These are phyloP conservation scores for Salvelinus namaycush DNA, from an alignment of 2,113 vertebrate genomes.

Conservation along the genomic window DNA sequence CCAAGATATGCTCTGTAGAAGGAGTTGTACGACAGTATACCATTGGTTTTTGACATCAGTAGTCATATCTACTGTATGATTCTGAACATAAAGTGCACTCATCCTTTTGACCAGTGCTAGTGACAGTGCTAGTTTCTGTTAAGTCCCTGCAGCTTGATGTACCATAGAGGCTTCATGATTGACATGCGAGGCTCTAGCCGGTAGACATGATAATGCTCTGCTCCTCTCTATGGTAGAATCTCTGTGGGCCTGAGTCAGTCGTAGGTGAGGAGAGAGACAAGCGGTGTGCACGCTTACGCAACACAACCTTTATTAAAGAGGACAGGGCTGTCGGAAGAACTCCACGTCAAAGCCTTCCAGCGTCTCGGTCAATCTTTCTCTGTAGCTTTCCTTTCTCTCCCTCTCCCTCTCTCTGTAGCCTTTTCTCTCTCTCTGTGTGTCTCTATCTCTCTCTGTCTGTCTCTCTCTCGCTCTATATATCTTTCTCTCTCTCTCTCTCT, in stretches of 20 bases:
- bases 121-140: neutral
- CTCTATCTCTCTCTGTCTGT: neutral
- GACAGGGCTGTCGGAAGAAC: constrained; percentile 36
- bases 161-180: neutral
- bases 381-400: too few relatives aligned
- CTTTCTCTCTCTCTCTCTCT: neutral
- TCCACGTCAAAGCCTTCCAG: constrained; percentile 30
- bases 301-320: constrained; percentile 31
- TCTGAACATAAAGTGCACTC: too few relatives aligned
- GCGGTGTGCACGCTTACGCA: constrained; percentile 4
- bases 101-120: neutral
- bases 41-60: too few relatives aligned
- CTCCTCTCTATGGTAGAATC: constrained; percentile 3
- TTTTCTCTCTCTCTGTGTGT: neutral
- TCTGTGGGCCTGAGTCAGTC: neutral
- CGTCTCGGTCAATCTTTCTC: too few relatives aligned
- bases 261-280: neutral
- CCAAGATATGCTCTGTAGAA: too few relatives aligned
- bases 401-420: neutral
- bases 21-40: too few relatives aligned
- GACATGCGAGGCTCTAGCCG: neutral
- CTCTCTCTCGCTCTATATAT: neutral
- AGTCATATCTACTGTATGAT: too few relatives aligned
- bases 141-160: neutral
- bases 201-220: neutral